A percentile compares a stretch with the other conserved stretches of the same genome.
These are phyloP conservation scores for Penelope pileata DNA, from an alignment of 2,113 vertebrate species.

Conservation along the genomic window DNA sequence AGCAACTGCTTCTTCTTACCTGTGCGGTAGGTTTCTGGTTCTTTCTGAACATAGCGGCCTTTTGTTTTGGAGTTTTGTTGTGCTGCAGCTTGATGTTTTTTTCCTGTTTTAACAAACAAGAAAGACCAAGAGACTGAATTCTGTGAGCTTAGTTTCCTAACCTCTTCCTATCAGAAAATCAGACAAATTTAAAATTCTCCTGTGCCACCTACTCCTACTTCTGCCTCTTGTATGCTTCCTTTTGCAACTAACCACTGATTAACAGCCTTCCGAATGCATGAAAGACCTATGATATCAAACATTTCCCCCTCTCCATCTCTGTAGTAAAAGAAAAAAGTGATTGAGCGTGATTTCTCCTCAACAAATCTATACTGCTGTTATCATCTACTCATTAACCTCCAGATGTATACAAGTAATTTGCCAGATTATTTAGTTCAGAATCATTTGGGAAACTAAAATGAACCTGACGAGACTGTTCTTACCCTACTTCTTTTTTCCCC, in stretches of 20 bases:
- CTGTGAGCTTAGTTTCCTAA: neutral
- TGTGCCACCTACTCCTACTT: neutral
- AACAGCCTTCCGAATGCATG: neutral
- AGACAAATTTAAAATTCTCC: too few relatives aligned
- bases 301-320: accelerated
- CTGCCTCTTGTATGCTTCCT: neutral
- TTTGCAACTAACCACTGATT: neutral
- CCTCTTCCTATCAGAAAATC: too few relatives aligned
- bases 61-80: constrained; percentile 72
- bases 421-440: neutral
- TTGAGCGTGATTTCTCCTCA: neutral
- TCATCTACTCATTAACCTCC: neutral
- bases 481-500: neutral
- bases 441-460: neutral
- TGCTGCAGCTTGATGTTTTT: constrained; percentile 57
- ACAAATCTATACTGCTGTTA: neutral
- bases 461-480: neutral
- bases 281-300: neutral
- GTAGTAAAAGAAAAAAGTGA: neutral
- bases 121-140: constrained; percentile 9
- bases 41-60: constrained; percentile 76
- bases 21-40: constrained; percentile 80
- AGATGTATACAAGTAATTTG: neutral
- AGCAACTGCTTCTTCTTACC: constrained; percentile 71
- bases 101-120: constrained; percentile 67